These are phyloP conservation scores for Pelosia muscerda DNA, from an alignment of 2,888 invertebrate genomes.

Conservation along the genomic window DNA sequence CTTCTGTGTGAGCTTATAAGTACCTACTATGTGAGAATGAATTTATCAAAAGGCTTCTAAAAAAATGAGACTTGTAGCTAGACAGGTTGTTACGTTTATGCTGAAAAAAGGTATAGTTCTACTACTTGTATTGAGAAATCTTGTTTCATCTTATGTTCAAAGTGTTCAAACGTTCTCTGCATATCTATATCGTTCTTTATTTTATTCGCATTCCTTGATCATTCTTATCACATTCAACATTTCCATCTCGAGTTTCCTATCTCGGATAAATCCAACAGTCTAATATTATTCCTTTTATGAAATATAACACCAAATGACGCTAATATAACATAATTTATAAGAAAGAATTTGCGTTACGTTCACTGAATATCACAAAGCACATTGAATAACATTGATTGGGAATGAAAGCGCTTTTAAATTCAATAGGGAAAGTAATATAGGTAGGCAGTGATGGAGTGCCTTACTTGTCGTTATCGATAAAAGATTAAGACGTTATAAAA, in stretches of 20 bases:
- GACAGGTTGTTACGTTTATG: background rate
- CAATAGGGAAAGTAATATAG: constrained; percentile 42
- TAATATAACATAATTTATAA: constrained; percentile 10
- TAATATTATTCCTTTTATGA: background rate
- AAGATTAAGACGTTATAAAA: constrained; percentile 5
- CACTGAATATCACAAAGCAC: constrained; percentile 50
- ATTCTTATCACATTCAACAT: constrained; percentile 3
- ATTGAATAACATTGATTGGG: constrained; percentile 61
- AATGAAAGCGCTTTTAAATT: constrained; percentile 66
- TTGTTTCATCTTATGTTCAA: no score
- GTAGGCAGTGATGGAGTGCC: constrained; percentile 39
- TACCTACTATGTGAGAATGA: no score
- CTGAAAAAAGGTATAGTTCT: background rate
- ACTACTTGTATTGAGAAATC: background rate
- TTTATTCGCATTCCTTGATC: background rate
- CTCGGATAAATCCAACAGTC: background rate
- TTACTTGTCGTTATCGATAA: constrained; percentile 36
- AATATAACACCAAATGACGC: background rate
- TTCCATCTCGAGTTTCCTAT: background rate
- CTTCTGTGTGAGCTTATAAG: no score
- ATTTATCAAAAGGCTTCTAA: background rate
- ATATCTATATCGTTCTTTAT: no score
- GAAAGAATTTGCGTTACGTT: constrained; percentile 47
- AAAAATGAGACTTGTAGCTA: background rate
- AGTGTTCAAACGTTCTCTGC: no score